Evolutionary conservation across 2,113 vertebrate genomes (phyloP).

Genomic region (Oostethus manadensis): DNA sequence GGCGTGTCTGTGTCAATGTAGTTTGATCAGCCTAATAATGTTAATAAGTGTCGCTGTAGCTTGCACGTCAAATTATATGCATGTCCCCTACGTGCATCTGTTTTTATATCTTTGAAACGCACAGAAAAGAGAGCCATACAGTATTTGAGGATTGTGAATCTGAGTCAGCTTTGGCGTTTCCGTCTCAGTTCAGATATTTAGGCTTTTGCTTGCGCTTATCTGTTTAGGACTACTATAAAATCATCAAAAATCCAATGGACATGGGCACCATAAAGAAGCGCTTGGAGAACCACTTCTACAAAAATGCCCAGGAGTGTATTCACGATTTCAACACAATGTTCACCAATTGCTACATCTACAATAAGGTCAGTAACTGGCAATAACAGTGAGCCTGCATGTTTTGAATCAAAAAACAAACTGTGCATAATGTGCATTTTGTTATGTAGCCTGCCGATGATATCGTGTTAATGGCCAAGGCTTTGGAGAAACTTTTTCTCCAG

Average conservation of each 20-base stretch:
- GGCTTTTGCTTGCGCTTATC: neutral
- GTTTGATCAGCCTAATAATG: too few species aligned
- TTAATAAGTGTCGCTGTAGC: too few species aligned
- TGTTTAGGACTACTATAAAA: constrained; percentile 89
- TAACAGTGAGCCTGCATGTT: neutral
- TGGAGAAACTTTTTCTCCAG: constrained; percentile 90
- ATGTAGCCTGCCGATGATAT: constrained; percentile 87
- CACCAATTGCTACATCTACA: constrained; percentile 98
- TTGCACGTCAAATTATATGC: too few species aligned
- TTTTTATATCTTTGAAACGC: too few species aligned
- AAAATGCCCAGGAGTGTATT: constrained; percentile 94
- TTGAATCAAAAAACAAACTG: neutral
- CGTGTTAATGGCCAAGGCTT: constrained; percentile 88
- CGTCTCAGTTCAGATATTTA: neutral
- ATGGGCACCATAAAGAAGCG: constrained; percentile 94
- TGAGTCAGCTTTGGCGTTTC: too few species aligned
- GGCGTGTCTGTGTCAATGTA: too few species aligned
- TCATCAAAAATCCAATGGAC: constrained; percentile 92
- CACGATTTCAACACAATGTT: constrained; percentile 98
- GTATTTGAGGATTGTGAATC: too few species aligned
- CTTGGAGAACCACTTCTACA: constrained; percentile 90
- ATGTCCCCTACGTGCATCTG: too few species aligned
- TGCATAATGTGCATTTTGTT: constrained; percentile 6
- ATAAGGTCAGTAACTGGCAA: constrained; percentile 75
- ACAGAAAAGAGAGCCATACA: too few species aligned